Evolutionary conservation across 2,888 invertebrate species (phyloP).

Genomic region (Drosophila subquinaria): DNA sequence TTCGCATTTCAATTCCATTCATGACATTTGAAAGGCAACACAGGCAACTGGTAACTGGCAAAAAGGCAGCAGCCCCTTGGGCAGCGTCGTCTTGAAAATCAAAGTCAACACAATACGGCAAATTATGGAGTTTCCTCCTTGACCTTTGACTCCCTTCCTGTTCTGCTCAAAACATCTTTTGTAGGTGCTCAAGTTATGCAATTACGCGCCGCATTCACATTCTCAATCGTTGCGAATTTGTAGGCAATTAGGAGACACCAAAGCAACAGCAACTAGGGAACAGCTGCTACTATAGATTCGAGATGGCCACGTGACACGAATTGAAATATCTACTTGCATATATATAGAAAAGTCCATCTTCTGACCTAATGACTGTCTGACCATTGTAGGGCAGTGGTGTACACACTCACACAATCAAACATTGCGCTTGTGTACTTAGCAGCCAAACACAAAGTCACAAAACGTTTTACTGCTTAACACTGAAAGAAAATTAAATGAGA

Average conservation of each 20-base stretch:
- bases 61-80: conserved; percentile 29
- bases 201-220: conserved; percentile 64
- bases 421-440: too few species aligned
- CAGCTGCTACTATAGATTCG: not conserved
- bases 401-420: too few species aligned
- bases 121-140: conserved; percentile 76
- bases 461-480: too few species aligned
- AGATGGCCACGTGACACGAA: conserved; percentile 4
- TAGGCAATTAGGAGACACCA: conserved; percentile 47
- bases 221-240: conserved; percentile 57
- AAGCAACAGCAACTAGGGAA: not conserved
- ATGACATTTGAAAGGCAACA: conserved; percentile 46
- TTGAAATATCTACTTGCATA: too few species aligned
- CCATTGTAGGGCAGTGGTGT: too few species aligned
- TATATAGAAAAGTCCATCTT: too few species aligned
- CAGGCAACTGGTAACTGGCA: conserved; percentile 6
- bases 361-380: too few species aligned
- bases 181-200: conserved; percentile 68
- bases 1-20: conserved; percentile 56
- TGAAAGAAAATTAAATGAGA: too few species aligned
- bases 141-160: conserved; percentile 57
- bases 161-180: conserved; percentile 6
- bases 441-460: too few species aligned
- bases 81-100: conserved; percentile 35
- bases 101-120: conserved; percentile 66